Conservation (phyloP, 1,140 invertebrate species). For the Tetragnatha versicolor region DNA sequence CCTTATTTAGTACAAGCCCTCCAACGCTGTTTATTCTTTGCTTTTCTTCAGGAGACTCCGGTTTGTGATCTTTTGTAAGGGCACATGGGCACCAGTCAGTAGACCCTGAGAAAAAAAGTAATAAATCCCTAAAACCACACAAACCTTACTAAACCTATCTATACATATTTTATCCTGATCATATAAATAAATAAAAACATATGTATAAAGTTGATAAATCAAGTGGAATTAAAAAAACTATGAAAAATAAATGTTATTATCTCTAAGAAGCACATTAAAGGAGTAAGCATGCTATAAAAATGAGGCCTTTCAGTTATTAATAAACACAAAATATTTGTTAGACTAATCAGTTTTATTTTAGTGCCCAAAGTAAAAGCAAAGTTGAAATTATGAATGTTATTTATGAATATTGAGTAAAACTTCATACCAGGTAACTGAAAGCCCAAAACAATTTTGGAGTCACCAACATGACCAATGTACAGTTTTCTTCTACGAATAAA, state of each 20-base stretch:
- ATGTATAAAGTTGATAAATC: background rate
- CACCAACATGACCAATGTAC: conserved; percentile 97
- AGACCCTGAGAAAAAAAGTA: conserved; percentile 65
- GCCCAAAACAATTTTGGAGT: conserved; percentile 92
- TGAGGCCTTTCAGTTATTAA: background rate
- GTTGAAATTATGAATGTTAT: background rate
- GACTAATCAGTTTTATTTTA: background rate
- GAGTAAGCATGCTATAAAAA: too few relatives aligned
- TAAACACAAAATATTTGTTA: background rate
- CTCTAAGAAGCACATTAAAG: too few relatives aligned
- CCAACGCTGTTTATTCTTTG: conserved; percentile 81
- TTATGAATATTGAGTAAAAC: background rate
- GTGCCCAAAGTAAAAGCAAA: background rate
- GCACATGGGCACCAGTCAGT: conserved; percentile 79
- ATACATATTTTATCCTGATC: background rate
- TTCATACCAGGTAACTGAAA: conserved; percentile 69
- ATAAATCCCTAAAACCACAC: too few relatives aligned
- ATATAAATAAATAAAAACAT: background rate
- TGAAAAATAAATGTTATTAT: too few relatives aligned
- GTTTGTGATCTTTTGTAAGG: conserved; percentile 92
- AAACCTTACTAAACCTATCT: too few relatives aligned
- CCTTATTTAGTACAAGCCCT: conserved; percentile 82
- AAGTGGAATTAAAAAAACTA: background rate
- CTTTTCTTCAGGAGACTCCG: conserved; percentile 86
- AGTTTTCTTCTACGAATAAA: conserved; percentile 94